Base-by-base conservation (phyloP, 2,888 invertebrate species). In the Platycnemis pennipes region DNA sequence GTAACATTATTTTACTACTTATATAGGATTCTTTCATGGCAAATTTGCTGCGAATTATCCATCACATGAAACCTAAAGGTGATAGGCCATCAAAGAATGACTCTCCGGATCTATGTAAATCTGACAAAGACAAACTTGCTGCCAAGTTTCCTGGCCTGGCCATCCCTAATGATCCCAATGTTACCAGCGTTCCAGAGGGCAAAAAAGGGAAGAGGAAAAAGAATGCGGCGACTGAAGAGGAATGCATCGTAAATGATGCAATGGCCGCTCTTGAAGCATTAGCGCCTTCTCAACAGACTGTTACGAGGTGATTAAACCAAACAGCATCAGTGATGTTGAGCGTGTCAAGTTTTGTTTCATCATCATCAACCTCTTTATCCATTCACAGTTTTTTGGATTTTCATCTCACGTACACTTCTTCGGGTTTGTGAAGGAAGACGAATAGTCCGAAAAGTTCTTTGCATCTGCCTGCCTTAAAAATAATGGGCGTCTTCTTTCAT, bases 1-100 rank as follows among this genome's bases (percentile, higher is more conserved):
- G n/a, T n/a, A n/a, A n/a, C 53, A 31, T 88, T 56, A 31, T 77
- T 56, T 26, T 77, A 94, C 42, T 69, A 94, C 96, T 77, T 77
- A 13, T 26, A 11, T 77, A 98, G 97, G 99, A 99, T 96, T 99
- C 99, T 0, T 98, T 99, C 95, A 98, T 99, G 95, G 98, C 98
- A 2, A 99, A 99, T 96, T 97, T 99, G 63, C 97, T 99, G 49
- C 97, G 99, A 94, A 98, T 99, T 94, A 99, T 99, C 95, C 98
- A 99, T 95, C 98, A 99, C 96, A 99, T 99, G 99, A 98, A 98
- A 96, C 97, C 97, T 7, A 95, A 95, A 63, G 95, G 94, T 37
- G 95, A 95, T 53, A 11, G 69, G 7, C 42, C 31, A 2, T 69
- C 42, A 19, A 19, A 89, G 49, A 53, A 2, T 63, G 94, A 42